Evolutionary conservation across 92 coral and sea anemone species (phyloP).

Genomic region (Ricordea florida): DNA sequence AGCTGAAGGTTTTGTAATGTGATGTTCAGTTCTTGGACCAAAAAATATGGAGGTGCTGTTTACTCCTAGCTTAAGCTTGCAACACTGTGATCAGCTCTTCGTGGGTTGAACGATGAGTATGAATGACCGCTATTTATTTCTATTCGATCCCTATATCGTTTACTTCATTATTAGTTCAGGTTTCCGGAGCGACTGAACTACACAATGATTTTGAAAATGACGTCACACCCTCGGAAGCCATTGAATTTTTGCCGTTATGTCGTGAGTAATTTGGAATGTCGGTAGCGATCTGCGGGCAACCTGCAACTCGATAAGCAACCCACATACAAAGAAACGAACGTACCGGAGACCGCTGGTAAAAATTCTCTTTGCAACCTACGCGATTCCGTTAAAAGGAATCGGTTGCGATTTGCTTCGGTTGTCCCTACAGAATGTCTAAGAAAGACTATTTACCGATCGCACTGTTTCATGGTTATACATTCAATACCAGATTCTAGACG

Average conservation of each 20-base stretch:
- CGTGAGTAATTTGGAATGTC: conserved; percentile 11
- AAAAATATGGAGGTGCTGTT: background rate
- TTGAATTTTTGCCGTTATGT: conserved; percentile 7
- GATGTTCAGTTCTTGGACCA: background rate
- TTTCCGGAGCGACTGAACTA: conserved; percentile 23
- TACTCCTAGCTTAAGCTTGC: background rate
- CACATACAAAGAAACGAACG: background rate
- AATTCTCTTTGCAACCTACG: too few species aligned
- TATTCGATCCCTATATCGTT: background rate
- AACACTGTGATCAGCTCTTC: background rate
- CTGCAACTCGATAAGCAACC: background rate
- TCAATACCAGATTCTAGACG: too few species aligned
- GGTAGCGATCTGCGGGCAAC: background rate
- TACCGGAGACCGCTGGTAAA: too few species aligned
- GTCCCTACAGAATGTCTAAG: too few species aligned
- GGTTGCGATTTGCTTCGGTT: too few species aligned
- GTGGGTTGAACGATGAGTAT: conserved; percentile 23
- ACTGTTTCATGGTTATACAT: too few species aligned
- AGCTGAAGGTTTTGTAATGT: background rate
- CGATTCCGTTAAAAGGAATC: too few species aligned
- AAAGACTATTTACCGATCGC: too few species aligned
- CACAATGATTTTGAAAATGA: background rate
- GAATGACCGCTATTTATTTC: too few species aligned
- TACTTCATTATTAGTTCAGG: background rate
- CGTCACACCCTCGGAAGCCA: background rate